These are phyloP conservation scores for Eulimnadia texana DNA, from an alignment of 1,140 invertebrate genomes.

Conservation along the genomic window DNA sequence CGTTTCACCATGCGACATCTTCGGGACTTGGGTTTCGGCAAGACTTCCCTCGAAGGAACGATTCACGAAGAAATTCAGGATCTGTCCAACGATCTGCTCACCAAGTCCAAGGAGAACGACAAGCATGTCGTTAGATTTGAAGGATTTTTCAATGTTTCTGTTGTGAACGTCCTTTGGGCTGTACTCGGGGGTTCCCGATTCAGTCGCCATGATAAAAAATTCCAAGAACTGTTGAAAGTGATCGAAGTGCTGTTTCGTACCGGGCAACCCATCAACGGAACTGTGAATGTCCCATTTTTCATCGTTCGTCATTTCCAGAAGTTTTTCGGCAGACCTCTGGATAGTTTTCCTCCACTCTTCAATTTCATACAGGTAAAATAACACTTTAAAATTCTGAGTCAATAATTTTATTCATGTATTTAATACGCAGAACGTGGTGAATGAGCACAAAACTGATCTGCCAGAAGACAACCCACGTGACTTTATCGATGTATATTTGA, in stretches of 20 bases:
- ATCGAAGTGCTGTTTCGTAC: constrained; percentile 26
- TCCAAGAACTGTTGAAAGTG: constrained; percentile 42
- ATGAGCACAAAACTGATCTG: constrained; percentile 36
- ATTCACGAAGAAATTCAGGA: constrained; percentile 16
- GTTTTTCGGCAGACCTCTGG: constrained; percentile 17
- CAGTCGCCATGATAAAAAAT: constrained; percentile 23
- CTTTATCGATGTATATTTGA: constrained; percentile 60
- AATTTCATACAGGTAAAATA: background rate
- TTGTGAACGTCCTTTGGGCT: constrained; percentile 60
- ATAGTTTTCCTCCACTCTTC: constrained; percentile 1
- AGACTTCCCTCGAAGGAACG: constrained; percentile 15
- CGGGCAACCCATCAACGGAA: constrained; percentile 6
- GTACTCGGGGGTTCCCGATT: constrained; percentile 43
- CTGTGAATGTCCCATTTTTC: constrained; percentile 9
- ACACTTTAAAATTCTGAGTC: background rate
- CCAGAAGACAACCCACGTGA: constrained; percentile 41
- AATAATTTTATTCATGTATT: background rate
- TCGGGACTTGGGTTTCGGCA: constrained; percentile 18
- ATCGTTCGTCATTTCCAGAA: constrained; percentile 14
- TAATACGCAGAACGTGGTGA: constrained; percentile 37
- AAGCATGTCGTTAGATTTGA: background rate
- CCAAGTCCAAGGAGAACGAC: background rate
- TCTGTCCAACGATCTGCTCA: constrained; percentile 10
- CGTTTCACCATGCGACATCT: constrained; percentile 18
- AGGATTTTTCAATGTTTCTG: constrained; percentile 21